These are phyloP conservation scores for Mystacornis crossleyi DNA, from an alignment of 2,113 vertebrate species.

Conservation along the genomic window DNA sequence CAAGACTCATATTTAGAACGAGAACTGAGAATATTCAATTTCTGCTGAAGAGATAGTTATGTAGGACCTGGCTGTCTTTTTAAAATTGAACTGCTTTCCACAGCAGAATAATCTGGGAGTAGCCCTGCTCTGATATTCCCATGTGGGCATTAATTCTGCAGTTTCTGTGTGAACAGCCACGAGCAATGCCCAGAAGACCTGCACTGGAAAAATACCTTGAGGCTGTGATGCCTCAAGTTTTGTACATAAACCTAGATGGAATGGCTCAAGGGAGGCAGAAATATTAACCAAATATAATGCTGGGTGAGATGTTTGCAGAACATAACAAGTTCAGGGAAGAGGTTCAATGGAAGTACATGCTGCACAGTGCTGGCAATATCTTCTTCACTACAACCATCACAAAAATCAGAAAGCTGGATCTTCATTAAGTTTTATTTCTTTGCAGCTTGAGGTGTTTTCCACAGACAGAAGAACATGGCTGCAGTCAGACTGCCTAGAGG, in stretches of 20 bases:
- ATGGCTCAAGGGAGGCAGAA: not conserved
- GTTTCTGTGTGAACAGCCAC: not conserved
- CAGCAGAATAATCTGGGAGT: not conserved
- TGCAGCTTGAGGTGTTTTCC: not conserved
- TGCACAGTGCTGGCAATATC: not conserved
- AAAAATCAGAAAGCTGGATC: not conserved
- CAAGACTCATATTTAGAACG: not conserved
- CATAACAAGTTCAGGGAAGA: not conserved
- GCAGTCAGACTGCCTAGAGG: not conserved
- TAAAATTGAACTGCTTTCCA: not conserved
- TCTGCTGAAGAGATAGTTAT: not conserved
- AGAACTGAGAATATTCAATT: not conserved
- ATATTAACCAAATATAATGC: not conserved
- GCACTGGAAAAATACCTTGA: not conserved
- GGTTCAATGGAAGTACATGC: not conserved
- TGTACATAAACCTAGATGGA: not conserved
- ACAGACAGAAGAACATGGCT: not conserved
- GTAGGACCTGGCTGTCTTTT: not conserved
- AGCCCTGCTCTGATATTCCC: not conserved
- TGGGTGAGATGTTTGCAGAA: not conserved
- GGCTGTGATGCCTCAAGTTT: not conserved
- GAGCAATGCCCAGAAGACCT: not conserved
- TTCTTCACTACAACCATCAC: not conserved
- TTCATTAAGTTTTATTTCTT: not conserved
- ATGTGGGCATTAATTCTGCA: not conserved